Evolutionary conservation across 2,797 vertebrate genomes (phyloP), one percentile per base, ranked within the genome.

Genomic region (Dryobates pubescens): DNA sequence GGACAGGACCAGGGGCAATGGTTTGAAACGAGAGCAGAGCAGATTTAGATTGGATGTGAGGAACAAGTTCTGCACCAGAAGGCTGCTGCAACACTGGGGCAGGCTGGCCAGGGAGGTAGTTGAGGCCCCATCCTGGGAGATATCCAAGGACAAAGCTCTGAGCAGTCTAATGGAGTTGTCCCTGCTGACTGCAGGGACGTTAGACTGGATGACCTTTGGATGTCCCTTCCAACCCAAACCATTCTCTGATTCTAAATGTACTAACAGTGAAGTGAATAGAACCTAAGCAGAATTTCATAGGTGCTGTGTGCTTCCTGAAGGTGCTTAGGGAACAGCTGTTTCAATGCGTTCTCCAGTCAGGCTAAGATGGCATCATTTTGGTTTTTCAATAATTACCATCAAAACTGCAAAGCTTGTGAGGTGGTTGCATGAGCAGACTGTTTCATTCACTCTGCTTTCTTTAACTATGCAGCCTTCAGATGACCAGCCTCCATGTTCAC

Each of bases 351-450:
- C 57, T 76, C 56, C 41, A 84, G 84, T 38, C 27, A 79, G 34
- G 26, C 17, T 27, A 75, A 54, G 20, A 72, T 7, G 70, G 8
- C 13, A 15, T 64, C 12, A 47, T 18, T 82, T 82, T 43, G 41
- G 16, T 43, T 63, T 1, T 17, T 67, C 12, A 87, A 71, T 59
- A 87, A 69, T 98, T 96, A 99, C 99, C 98, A 99, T 94, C 77
- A 99, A 97, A 77, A 99, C 97, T 5, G 98, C 98, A 92, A 99
- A 99, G 82, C 99, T 98, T 27, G 99, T 99, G 76, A 99, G 98
- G 83, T 99, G 99, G 94, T 98, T 98, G 96, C 99, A 99, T 95
- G 98, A 98, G 96, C 99, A 99, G 82, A 96, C 93, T 4, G 98
- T 99, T 71, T 98, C 96, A 45, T 98, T 98, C 9, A 92, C 41